Base-by-base conservation (phyloP, 64 coral and sea anemone species). In the Cladopsammia gracilis region DNA sequence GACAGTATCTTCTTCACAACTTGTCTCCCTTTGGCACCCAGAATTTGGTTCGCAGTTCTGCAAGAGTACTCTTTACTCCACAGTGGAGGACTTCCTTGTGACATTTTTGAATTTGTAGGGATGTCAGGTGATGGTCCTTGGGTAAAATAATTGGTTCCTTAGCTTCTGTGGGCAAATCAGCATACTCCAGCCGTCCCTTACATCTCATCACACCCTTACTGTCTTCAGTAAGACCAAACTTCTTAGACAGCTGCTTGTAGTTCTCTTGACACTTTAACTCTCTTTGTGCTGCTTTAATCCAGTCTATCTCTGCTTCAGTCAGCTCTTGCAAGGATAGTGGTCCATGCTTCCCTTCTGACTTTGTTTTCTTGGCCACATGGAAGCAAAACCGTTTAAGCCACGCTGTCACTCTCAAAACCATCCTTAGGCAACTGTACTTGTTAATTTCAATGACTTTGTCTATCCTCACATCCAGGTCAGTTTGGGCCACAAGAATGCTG, bases 81-180 rank as follows among this genome's bases (percentile, higher is more conserved):
- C 86, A 13, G 23, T 94, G 77, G 7, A 61, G 78, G 14, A 66
- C 42, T 75, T 75, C 56, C 46, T 20, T 16, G 48, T 89, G 93
- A 44, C 93, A 94, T 22, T 94, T 54, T 78, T 52, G 16, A 26
- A 94, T 62, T 25, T 81, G 50, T 47, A 89, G 64, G 52, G 64
- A 61, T 44, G 93, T 94, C 12, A 94, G 45, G 13, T 59, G 64
- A 44, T 94, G 92, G 45, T 94, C 62, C 64, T 70, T 77, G 62
- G 86, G 86, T 25, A 94, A 84, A 13, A 94, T 64, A 25, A 89
- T 89, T 3, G 86, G 93, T 24, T 61, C 65, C 11, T 89, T 89
- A 4, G 86, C 52, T 26, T 89, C 70, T 43, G 11, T 43, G 5
- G 66, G 52, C 52, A 94, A 69, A 25, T 78, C 64, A 12, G 92